Base-by-base conservation (phyloP, 2,797 vertebrate genomes). In the Gymnothorax javanicus region DNA sequence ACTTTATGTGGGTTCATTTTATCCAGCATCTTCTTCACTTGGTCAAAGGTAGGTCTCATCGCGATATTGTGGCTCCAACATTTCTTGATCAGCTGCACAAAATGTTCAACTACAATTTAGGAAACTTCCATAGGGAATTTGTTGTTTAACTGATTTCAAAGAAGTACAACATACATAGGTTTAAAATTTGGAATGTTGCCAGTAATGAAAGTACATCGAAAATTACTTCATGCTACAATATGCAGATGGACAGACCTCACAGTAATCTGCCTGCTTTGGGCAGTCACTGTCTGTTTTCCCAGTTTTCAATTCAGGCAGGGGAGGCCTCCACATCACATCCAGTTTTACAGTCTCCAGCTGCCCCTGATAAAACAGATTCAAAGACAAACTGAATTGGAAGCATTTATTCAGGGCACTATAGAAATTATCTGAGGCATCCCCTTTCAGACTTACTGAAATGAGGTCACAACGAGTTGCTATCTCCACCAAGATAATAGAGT, bases 1-100 rank as follows among this genome's bases (percentile, higher is more conserved):
- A 96, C 95, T 95, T 95, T 96, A 88, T 94, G 93, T 5, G 95
- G 96, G 89, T 96, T 97, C 94, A 96, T 96, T 90, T 95, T 96
- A 87, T 96, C 93, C 6, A 97, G 93, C 88, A 92, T 94, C 91
- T 95, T 96, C 90, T 95, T 96, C 90, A 95, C 93, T 83, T 96
- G 96, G 84, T 97, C 95, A 89, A 96, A 96, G 0, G 95, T 94
- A 8, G 95, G 96, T 85, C 95, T 95, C 86, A 90, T 88, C 79
- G 94, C 87, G 86, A 93, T 33, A 25, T 92, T 95, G 75, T 95
- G 94, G 83, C 91, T 91, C 95, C 95, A 96, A 90, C 95, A 97
- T 91, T 91, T 95, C 90, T 94, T 96, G 62, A 96, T 95, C 58
- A 96, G 91, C 96, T 97, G 87, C 1, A 86, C 25, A 77, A 82